phyloP scores from a whole-genome alignment of 2,888 invertebrate genomes.

The Himalopsyche tibetana region DNA sequence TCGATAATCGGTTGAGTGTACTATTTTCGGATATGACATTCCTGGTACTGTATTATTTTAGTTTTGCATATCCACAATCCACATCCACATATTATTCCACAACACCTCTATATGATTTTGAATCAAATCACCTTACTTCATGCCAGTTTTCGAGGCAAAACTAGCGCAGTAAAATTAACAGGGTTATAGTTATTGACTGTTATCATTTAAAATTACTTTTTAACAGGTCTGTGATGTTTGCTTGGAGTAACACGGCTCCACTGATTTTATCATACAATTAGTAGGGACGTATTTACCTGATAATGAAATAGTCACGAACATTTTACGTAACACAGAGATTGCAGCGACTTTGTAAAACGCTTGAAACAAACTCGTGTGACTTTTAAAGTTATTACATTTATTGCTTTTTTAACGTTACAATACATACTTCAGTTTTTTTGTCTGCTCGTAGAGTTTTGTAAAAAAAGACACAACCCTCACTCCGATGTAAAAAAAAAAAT shows the following conservation, averaged over 20 bases:
- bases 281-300: not conserved
- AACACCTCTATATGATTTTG: not conserved
- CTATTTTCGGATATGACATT: no score
- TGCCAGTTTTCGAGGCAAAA: not conserved
- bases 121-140: not conserved
- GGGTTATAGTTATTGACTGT: not conserved
- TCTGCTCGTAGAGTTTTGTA: no score
- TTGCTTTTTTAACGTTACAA: no score
- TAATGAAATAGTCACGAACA: conserved; percentile 26
- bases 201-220: conserved; percentile 6
- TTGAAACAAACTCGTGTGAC: not conserved
- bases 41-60: no score
- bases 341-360: not conserved
- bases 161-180: conserved; percentile 21
- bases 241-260: not conserved
- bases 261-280: conserved; percentile 1
- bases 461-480: no score
- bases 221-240: conserved; percentile 5
- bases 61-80: no score
- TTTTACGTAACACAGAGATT: not conserved
- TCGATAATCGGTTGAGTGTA: no score
- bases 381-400: not conserved
- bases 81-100: no score
- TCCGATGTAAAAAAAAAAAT: no score
- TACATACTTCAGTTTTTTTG: no score